phyloP scores from a whole-genome alignment of 2,113 vertebrate genomes.

The Gallinago jamesoni region DNA sequence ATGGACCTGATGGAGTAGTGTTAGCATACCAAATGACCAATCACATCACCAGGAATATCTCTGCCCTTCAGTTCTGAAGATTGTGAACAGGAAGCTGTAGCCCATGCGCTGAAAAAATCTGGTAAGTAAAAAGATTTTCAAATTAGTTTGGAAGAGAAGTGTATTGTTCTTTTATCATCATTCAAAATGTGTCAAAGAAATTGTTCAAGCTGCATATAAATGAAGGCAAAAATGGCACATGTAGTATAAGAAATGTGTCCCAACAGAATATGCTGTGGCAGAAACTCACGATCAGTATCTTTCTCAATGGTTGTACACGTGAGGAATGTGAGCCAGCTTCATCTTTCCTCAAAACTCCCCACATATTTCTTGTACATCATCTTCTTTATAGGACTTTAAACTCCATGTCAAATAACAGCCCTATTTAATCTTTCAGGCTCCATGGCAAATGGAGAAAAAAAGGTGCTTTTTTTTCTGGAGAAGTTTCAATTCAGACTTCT shows the following conservation, averaged over 20 bases:
- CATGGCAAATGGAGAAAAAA: neutral
- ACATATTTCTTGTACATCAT: neutral
- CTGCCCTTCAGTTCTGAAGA: neutral
- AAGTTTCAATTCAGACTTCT: neutral
- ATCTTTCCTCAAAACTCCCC: neutral
- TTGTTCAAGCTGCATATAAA: neutral
- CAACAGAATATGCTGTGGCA: neutral
- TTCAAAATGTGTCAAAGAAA: neutral
- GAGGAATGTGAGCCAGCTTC: neutral
- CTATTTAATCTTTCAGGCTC: neutral
- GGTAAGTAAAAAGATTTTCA: neutral
- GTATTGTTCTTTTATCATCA: neutral
- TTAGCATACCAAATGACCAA: fast-evolving
- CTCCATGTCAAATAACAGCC: neutral
- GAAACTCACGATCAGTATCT: neutral
- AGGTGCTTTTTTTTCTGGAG: neutral
- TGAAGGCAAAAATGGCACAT: neutral
- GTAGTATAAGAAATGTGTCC: neutral
- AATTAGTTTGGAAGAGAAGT: neutral
- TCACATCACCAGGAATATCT: neutral
- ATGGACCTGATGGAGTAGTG: neutral
- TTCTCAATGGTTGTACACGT: neutral
- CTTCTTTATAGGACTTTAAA: neutral
- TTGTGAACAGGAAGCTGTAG: neutral
- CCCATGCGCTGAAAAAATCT: neutral